Evolutionary conservation across 2,113 vertebrate genomes (phyloP), one percentile per base, ranked within the genome.

Genomic region (Carassius gibelio): DNA sequence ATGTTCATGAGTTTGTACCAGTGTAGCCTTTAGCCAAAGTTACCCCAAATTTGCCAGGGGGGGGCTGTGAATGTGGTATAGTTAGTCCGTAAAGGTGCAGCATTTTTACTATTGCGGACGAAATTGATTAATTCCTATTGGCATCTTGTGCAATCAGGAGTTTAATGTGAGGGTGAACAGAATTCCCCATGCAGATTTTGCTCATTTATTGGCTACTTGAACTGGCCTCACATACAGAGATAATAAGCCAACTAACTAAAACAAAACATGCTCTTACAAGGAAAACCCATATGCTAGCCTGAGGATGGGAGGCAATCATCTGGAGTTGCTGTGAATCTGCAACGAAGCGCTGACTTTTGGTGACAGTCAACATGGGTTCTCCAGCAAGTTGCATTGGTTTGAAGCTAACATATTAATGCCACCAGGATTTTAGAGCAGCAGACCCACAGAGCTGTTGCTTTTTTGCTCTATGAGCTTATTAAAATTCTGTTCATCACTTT

Each of bases 291-390:
- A 81, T 48, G 59, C 21, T 81, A 59, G 61, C 78, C 61, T 48
- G 78, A 48, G 61, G 42, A 66, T 0, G 42, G 30, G 19, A 57
- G 17, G 15, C 38, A 34, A 30, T 23, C 13, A 10, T 62, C 36
- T 55, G 38, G 14, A 64, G 78, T 81, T 9, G 61, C 8, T 19
- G 75, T 59, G 62, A 55, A 79, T 55, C 55, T 79, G 52, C 19
- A 34, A 64, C 3, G 14, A 36, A 84, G 48, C 30, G 11, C 61
- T 69, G 38, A 55, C 30, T 68, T 62, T 52, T 69, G 30, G 83
- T 69, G 45, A 85, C 34, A 36, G 75, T 78, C 72, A 85, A 86
- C 78, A 66, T 81, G 78, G 30, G 78, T 26, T 81, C 15, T 81
- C 36, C 42, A 81, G 13, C 59, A 64, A 62, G n/a, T 26, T 5